phyloP scores from a whole-genome alignment of 2,113 vertebrate genomes.

The Brachypodius melanocephalos region DNA sequence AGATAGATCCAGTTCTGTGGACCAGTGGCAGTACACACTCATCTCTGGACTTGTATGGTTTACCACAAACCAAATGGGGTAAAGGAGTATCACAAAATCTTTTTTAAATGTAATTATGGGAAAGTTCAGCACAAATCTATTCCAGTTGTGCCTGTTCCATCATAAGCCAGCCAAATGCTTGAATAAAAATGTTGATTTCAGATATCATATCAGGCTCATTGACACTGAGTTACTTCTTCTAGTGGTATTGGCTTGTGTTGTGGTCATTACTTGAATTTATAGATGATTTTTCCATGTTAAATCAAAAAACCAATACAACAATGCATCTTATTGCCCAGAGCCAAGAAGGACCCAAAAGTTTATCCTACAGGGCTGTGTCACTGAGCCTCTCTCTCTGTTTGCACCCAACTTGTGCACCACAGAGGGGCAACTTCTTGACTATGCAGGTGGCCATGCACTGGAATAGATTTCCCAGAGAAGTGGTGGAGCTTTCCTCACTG shows the following conservation, averaged over 20 bases:
- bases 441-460: no score
- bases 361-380: background rate
- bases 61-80: background rate
- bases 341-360: background rate
- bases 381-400: background rate
- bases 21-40: background rate
- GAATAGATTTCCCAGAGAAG: background rate
- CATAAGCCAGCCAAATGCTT: background rate
- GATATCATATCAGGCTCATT: background rate
- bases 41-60: background rate
- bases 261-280: background rate
- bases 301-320: background rate
- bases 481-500: background rate
- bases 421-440: background rate
- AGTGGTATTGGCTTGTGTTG: background rate
- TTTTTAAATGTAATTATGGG: background rate
- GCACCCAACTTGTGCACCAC: no score
- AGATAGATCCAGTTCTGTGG: background rate
- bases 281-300: background rate
- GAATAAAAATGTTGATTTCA: background rate
- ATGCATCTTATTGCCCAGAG: background rate
- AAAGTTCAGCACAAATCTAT: background rate
- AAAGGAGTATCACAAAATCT: background rate
- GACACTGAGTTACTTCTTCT: background rate
- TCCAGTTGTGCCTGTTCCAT: background rate